Base-by-base conservation (phyloP, 2,888 invertebrate genomes). In the Helicoverpa assulta region DNA sequence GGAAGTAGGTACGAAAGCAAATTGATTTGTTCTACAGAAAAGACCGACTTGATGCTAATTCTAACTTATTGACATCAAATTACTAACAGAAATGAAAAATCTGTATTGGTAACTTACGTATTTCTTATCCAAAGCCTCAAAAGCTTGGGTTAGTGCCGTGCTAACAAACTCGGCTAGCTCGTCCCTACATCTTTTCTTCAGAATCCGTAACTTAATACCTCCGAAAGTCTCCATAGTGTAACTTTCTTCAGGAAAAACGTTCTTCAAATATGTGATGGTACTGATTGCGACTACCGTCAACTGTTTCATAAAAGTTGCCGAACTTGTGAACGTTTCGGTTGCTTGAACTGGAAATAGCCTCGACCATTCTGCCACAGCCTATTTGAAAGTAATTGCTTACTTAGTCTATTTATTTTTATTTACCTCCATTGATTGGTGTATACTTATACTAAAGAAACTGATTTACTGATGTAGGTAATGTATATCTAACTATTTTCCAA, bases 121-220 rank as follows among this genome's bases (percentile, higher is more conserved):
- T 93, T 92, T 92, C 69, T 93, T 94, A 58, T 95, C 94, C 57
- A 95, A 90, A 1, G 95, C 95, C 14, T 94, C 92, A 71, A 93
- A 94, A n/a, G 94, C 92, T 67, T 92, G 90, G 7, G 74, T 84
- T 12, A 95, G 74, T 1, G 92, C 85, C 0, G 91, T 89, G 70
- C 89, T 92, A 1, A 94, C 73, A 54, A 94, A 94, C 67, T 94
- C 91, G 0, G 94, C 93, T 6, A 89, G 61, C 52, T 92, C 92
- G 67, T 95, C 89, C 0, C 76, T 81, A 70, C 94, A 94, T 60
- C 88, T 89, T 58, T 89, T 88, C 76, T 93, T 94, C 18, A 95
- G 75, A 63, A 94, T 88, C 59, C 83, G 86, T 18, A 95, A 69
- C 33, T 85, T 87, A 0, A 92, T 56, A 0, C 92, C 94, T 2